Evolutionary conservation across 2,797 vertebrate species (phyloP), one percentile per base, ranked within the genome.

Genomic region (Bryconaethiops microstoma): DNA sequence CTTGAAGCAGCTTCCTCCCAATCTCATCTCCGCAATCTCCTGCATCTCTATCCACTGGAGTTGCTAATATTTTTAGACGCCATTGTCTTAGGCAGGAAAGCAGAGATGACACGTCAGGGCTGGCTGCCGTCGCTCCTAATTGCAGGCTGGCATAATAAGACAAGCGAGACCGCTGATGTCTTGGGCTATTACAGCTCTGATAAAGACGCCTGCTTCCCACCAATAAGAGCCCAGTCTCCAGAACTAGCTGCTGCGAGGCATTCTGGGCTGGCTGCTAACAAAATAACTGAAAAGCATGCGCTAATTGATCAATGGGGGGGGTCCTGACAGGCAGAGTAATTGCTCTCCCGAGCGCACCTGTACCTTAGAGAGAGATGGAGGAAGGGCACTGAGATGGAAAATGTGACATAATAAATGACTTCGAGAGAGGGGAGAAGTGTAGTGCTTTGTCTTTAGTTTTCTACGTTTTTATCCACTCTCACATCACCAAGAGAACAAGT

Each of bases 71-170:
- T 87, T 91, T 89, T 89, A 89, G 84, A 85, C 77, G 69, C 68
- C 79, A 65, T 88, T 79, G 88, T 91, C 87, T 88, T 88, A 79
- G 73, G n/a, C 76, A 70, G 82, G 83, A 85, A 84, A 88, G 83
- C 86, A 83, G 84, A 59, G 83, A 64, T 77, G 86, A 77, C 82
- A 87, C 73, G 77, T 86, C 78, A 76, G 70, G 81, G 74, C 74
- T 79, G 25, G 25, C 57, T 40, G 17, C 62, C 12, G 40, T 69
- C 42, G 50, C 82, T 82, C 69, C 69, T 82, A 80, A 88, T 76
- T 69, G 71, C 52, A 70, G 42, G 42, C 57, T 76, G 67, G 83
- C 84, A 69, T 70, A 59, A 76, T 72, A 55, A 81, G 82, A 79
- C 74, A 74, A 65, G 75, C 35, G 77, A 73, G 79, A 63, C 70